Percentiles rank a stretch among this genome's conserved stretches.
Evolutionary conservation across 2,888 invertebrate species (phyloP).

Genomic region (Gastrophysa polygoni): DNA sequence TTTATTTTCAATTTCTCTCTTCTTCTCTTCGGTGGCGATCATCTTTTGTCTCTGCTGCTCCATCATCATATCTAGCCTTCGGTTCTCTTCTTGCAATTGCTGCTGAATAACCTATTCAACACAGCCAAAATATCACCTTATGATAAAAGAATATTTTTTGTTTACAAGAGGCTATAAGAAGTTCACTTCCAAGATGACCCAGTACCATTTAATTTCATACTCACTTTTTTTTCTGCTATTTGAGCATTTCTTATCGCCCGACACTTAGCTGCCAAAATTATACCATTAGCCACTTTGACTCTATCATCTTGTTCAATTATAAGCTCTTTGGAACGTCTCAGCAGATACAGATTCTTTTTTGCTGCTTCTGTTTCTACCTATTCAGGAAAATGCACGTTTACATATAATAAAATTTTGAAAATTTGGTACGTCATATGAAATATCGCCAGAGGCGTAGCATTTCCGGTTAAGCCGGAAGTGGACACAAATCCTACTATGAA

Average conservation of each 20-base stretch:
- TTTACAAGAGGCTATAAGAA: too few relatives aligned
- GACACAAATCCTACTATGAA: too few relatives aligned
- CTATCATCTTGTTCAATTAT: conserved; percentile 67
- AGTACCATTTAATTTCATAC: too few relatives aligned
- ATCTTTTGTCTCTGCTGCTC: conserved; percentile 69
- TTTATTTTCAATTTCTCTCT: conserved; percentile 13
- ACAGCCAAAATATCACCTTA: too few relatives aligned
- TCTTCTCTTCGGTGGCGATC: conserved; percentile 62
- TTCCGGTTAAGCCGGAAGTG: too few relatives aligned
- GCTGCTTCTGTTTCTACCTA: conserved; percentile 61
- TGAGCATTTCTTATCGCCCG: conserved; percentile 85
- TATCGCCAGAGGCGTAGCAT: too few relatives aligned
- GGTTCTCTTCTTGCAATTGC: conserved; percentile 64
- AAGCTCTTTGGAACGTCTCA: conserved; percentile 62
- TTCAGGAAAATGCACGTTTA: conserved; percentile 10
- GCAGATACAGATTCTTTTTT: conserved; percentile 58
- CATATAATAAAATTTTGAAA: too few relatives aligned
- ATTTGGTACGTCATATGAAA: too few relatives aligned
- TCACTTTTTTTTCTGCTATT: conserved; percentile 65
- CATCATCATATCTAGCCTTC: conserved; percentile 71
- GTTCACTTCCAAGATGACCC: too few relatives aligned
- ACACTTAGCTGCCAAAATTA: conserved; percentile 84
- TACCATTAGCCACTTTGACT: conserved; percentile 75
- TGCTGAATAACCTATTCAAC: conserved; percentile 62
- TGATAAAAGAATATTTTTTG: too few relatives aligned